phyloP scores from a whole-genome alignment of 2,797 vertebrate genomes.

The Cynodonichthys magdalenae region DNA sequence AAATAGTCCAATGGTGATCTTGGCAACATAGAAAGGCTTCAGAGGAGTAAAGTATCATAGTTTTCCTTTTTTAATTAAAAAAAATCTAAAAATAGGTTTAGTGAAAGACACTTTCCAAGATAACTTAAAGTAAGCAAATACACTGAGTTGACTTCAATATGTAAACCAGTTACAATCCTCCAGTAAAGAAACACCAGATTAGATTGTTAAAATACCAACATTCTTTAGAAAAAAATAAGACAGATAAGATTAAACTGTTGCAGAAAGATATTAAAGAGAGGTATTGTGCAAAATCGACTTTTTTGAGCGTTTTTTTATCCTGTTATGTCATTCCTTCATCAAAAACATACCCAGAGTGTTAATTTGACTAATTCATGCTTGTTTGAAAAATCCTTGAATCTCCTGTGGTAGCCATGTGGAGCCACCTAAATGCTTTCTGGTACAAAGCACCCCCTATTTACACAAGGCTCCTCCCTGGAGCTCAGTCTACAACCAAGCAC shows the following conservation, averaged over 20 bases:
- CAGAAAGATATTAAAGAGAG: not conserved
- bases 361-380: too few species aligned
- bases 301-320: too few species aligned
- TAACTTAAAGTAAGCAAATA: not conserved
- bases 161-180: not conserved
- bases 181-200: not conserved
- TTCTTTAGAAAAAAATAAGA: constrained; percentile 1
- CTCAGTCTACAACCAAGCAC: too few species aligned
- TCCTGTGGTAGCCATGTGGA: too few species aligned
- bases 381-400: too few species aligned
- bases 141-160: not conserved
- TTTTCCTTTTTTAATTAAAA: not conserved
- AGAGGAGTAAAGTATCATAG: constrained; percentile 8
- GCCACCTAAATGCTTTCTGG: too few species aligned
- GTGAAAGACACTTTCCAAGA: constrained; percentile 5
- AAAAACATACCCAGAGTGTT: too few species aligned
- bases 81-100: not conserved
- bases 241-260: not conserved
- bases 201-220: not conserved
- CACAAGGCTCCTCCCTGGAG: too few species aligned
- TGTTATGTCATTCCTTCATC: too few species aligned
- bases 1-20: not conserved
- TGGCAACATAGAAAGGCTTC: not conserved
- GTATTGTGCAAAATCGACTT: too few species aligned
- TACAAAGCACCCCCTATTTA: too few species aligned